A percentile compares a stretch with the other conserved stretches of the same genome.
These are phyloP conservation scores for Cistogaster globosa DNA, from an alignment of 2,888 invertebrate genomes.

Conservation along the genomic window DNA sequence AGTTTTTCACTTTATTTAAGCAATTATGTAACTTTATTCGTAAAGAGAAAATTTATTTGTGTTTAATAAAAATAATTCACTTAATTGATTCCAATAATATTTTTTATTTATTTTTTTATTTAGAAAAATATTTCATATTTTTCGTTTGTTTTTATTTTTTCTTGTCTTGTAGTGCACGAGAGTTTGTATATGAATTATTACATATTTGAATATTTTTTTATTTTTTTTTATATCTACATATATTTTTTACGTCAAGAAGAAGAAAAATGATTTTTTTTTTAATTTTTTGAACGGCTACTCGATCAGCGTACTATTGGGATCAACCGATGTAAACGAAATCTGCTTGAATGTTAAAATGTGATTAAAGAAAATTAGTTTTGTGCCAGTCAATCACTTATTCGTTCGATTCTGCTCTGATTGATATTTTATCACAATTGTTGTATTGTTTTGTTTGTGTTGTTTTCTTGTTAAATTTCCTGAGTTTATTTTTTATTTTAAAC, in stretches of 20 bases:
- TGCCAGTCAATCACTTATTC: constrained; percentile 68
- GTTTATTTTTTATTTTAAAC: constrained; percentile 43
- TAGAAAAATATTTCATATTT: constrained; percentile 8
- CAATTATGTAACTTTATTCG: constrained; percentile 64
- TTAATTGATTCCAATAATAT: constrained; percentile 62
- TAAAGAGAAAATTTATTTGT: constrained; percentile 30
- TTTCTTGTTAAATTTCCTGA: constrained; percentile 19
- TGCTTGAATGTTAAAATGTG: constrained; percentile 62
- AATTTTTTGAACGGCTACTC: constrained; percentile 45
- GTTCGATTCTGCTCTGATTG: constrained; percentile 68
- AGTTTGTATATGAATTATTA: constrained; percentile 63
- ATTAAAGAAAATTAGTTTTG: constrained; percentile 68
- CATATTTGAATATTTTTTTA: constrained; percentile 52
- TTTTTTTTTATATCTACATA: constrained; percentile 15
- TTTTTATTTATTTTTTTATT: constrained; percentile 26
- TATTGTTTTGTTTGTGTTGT: constrained; percentile 28
- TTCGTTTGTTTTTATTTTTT: constrained; percentile 51
- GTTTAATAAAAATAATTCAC: neutral
- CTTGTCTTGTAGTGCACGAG: neutral
- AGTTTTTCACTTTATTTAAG: constrained; percentile 19
- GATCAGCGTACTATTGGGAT: constrained; percentile 55
- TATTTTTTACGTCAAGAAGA: constrained; percentile 37
- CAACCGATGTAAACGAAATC: constrained; percentile 63
- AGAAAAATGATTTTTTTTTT: constrained; percentile 9
- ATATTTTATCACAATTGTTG: constrained; percentile 70